Evolutionary conservation across 2,797 vertebrate species (phyloP).

Genomic region (Iguana delicatissima): DNA sequence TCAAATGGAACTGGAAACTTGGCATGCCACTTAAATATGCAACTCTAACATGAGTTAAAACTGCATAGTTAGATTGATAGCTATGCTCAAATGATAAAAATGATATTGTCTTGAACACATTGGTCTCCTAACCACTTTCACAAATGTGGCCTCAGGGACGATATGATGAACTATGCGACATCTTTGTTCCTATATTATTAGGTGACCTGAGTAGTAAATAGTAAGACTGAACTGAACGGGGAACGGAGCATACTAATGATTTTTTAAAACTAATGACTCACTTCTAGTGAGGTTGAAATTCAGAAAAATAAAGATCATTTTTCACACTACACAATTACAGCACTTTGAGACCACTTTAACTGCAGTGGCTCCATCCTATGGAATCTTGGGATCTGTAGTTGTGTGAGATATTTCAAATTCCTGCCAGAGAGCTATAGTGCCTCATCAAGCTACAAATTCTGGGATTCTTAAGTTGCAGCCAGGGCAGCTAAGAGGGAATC

Average conservation of each 20-base stretch:
- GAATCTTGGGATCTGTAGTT: too few relatives aligned
- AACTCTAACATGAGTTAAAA: not conserved
- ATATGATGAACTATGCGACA: not conserved
- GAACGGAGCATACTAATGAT: too few relatives aligned
- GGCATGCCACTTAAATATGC: not conserved
- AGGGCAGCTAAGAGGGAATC: too few relatives aligned
- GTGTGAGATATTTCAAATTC: too few relatives aligned
- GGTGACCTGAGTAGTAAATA: too few relatives aligned
- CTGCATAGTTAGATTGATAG: not conserved
- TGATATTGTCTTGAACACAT: not conserved
- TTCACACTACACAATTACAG: too few relatives aligned
- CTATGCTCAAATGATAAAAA: not conserved
- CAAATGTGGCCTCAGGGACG: not conserved
- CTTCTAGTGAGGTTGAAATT: not conserved
- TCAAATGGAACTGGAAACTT: slow-evolving; percentile 1
- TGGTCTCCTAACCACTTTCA: not conserved
- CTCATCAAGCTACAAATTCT: not conserved
- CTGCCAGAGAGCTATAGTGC: too few relatives aligned
- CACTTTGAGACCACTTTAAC: too few relatives aligned
- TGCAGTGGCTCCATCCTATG: too few relatives aligned
- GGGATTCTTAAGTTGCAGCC: too few relatives aligned
- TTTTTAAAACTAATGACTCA: not conserved
- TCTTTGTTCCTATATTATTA: not conserved
- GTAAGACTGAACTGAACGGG: too few relatives aligned
- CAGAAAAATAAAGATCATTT: not conserved